Percentiles rank a stretch among this genome's conserved stretches.
Conservation (phyloP, 2,113 vertebrate genomes). For the Corydoras maculifer region DNA sequence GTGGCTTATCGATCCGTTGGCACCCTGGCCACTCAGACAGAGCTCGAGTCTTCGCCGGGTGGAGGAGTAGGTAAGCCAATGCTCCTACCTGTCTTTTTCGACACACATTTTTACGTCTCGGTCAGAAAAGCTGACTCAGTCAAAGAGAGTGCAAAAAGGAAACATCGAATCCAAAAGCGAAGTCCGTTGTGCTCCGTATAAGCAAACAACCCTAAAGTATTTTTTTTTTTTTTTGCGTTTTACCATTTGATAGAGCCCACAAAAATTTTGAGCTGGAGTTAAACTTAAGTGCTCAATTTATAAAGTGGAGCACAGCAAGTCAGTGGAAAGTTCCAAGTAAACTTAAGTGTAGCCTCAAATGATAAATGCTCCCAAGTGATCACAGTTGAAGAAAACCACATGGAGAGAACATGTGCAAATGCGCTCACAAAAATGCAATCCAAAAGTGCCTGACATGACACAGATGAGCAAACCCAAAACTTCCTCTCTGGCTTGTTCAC, state of each 20-base stretch:
- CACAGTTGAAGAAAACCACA: slow-evolving; percentile 48
- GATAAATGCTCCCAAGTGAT: slow-evolving; percentile 45
- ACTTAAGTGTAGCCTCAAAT: slow-evolving; percentile 37
- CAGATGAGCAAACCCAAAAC: slow-evolving; percentile 48
- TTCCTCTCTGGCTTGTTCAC: slow-evolving; percentile 44
- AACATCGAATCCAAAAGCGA: too few relatives aligned
- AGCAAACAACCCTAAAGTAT: too few relatives aligned
- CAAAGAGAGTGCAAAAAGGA: too few relatives aligned
- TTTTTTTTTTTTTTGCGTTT: background rate
- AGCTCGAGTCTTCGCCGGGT: slow-evolving; percentile 10
- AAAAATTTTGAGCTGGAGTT: slow-evolving; percentile 17
- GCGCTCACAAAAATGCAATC: slow-evolving; percentile 46
- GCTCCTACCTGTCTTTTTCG: slow-evolving; percentile 13
- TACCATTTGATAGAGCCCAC: slow-evolving; percentile 6
- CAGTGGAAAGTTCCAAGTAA: slow-evolving; percentile 46
- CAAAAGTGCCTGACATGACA: slow-evolving; percentile 48
- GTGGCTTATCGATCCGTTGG: slow-evolving; percentile 41
- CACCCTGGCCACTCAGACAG: slow-evolving; percentile 29
- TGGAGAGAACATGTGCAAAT: slow-evolving; percentile 49
- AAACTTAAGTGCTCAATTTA: slow-evolving; percentile 22
- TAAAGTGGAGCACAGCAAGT: slow-evolving; percentile 30
- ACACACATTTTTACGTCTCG: slow-evolving; percentile 7
- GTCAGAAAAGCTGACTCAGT: background rate
- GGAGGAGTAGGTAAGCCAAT: background rate
- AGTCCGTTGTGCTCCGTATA: too few relatives aligned